Percentiles rank a stretch among this genome's conserved stretches.
These are phyloP conservation scores for Genyomyrus donnyi DNA, from an alignment of 2,113 vertebrate species.

Conservation along the genomic window DNA sequence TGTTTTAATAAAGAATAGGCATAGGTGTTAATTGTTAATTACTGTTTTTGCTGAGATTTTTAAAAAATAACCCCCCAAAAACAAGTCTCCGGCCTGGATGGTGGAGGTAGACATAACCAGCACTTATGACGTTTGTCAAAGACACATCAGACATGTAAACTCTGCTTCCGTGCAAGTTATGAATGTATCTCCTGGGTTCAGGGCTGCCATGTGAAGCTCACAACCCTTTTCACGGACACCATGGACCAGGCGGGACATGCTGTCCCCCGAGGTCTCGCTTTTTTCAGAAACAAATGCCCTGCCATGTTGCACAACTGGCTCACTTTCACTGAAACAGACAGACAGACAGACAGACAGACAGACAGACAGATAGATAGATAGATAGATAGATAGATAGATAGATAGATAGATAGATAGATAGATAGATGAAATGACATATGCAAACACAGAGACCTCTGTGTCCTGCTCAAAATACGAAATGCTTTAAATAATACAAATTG, in stretches of 20 bases:
- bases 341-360: accelerated
- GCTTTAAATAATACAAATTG: too few relatives aligned
- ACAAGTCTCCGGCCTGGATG: neutral
- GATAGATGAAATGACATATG: too few relatives aligned
- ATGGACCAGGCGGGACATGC: neutral
- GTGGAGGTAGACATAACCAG: neutral
- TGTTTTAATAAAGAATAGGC: neutral
- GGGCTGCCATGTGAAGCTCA: neutral
- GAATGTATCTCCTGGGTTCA: neutral
- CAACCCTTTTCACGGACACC: neutral
- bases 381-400: accelerated
- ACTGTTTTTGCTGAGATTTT: neutral
- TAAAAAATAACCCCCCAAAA: neutral
- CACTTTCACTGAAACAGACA: neutral
- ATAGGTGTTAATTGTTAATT: neutral
- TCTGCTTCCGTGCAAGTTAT: neutral
- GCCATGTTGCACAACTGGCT: neutral
- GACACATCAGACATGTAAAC: neutral
- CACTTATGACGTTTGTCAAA: neutral
- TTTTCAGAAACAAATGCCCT: neutral
- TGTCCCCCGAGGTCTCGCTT: neutral
- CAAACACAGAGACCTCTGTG: neutral
- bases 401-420: too few relatives aligned
- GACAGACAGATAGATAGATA: neutral
- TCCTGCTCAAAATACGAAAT: neutral